Percentiles rank a stretch among this genome's conserved stretches.
Evolutionary conservation across 2,797 vertebrate genomes (phyloP).

Genomic region (Xiphorhynchus erythropygius): DNA sequence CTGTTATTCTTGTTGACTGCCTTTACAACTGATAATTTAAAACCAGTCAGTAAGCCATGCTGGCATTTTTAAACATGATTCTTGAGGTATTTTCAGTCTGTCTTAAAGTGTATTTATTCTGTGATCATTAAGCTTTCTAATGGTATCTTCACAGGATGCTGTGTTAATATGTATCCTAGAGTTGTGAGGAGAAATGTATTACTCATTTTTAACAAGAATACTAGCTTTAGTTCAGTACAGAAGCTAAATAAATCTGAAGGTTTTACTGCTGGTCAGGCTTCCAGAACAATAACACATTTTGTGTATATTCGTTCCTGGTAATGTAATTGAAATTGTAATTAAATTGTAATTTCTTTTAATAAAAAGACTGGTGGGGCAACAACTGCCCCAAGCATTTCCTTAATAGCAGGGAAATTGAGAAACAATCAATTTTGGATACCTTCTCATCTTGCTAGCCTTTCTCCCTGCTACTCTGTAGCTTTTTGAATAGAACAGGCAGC

Average conservation of each 20-base stretch:
- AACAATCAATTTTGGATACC: neutral
- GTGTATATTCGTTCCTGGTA: neutral
- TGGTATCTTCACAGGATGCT: neutral
- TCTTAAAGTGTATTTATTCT: neutral
- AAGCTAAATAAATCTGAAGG: neutral
- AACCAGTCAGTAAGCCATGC: neutral
- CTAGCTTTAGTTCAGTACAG: neutral
- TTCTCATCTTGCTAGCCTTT: neutral
- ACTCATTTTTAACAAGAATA: neutral
- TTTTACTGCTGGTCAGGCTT: neutral
- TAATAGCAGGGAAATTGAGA: neutral
- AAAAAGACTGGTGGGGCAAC: neutral
- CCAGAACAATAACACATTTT: neutral
- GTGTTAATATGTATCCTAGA: neutral
- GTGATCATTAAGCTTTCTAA: neutral
- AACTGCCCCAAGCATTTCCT: neutral
- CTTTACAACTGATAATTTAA: neutral
- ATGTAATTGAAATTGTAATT: neutral
- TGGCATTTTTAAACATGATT: neutral
- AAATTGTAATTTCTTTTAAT: neutral
- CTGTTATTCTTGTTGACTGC: neutral
- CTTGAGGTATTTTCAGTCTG: neutral
- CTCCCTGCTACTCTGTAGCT: neutral
- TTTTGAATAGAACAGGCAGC: neutral
- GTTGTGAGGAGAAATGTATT: neutral